Conservation (phyloP, 2,888 invertebrate species). For the Andrena fulva region DNA sequence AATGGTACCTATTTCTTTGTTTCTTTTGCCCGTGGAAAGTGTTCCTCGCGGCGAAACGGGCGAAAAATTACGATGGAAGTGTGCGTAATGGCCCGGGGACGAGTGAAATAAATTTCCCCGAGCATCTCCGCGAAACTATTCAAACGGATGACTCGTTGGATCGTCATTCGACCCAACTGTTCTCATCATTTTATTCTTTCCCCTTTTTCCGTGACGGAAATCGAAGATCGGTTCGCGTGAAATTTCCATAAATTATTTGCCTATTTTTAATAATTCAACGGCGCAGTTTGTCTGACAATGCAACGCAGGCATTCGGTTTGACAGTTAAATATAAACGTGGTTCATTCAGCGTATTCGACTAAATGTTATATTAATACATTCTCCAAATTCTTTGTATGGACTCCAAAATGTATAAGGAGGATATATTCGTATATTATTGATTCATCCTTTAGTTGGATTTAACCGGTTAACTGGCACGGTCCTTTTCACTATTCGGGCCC, state of each 20-base stretch:
- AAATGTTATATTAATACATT: not conserved
- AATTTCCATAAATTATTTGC: not conserved
- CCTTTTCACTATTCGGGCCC: too few species aligned
- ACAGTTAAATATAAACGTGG: not conserved
- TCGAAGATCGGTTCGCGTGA: not conserved
- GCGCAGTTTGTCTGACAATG: not conserved
- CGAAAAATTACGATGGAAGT: slow-evolving; percentile 47
- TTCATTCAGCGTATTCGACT: not conserved
- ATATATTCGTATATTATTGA: too few species aligned
- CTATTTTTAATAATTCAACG: slow-evolving; percentile 2
- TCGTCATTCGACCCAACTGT: slow-evolving; percentile 23
- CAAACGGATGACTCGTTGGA: slow-evolving; percentile 6
- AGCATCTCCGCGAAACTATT: slow-evolving; percentile 12
- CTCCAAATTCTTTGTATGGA: too few species aligned
- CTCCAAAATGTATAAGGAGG: too few species aligned
- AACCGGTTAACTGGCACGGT: too few species aligned
- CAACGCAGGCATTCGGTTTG: not conserved
- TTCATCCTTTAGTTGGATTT: too few species aligned
- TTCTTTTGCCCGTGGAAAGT: slow-evolving; percentile 16
- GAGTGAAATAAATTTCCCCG: slow-evolving; percentile 56
- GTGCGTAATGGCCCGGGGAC: slow-evolving; percentile 43
- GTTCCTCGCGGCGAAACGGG: slow-evolving; percentile 6
- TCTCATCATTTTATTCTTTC: not conserved
- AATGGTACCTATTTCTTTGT: slow-evolving; percentile 12
- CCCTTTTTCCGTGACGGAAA: not conserved